Evolutionary conservation across 2,797 vertebrate genomes (phyloP), one percentile per base, ranked within the genome.

Genomic region (Galago senegalensis): DNA sequence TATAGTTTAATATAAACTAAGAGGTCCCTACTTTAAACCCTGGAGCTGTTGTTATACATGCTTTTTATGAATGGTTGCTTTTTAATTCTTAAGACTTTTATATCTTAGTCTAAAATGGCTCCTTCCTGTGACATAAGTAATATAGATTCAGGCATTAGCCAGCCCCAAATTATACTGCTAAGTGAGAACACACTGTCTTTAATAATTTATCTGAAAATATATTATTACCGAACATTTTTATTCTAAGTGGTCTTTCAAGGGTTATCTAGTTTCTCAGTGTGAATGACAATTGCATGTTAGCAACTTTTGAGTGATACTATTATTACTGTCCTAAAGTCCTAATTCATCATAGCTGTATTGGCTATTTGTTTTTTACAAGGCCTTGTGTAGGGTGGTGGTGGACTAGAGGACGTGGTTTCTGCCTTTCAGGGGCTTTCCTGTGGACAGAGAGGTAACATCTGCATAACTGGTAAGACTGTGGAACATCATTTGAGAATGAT

Each of bases 61-160:
- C 46, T 69, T 92, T 67, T 79, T 43, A 77, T 81, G 37, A 65
- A 34, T 77, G 72, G 21, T 67, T 93, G 93, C 40, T 95, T 87
- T 87, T 77, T 23, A 95, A 60, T 87, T 92, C 43, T 81, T 86
- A 73, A 81, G 25, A 93, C 4, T 86, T 93, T 73, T 75, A 61
- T 69, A 67, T 87, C 56, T 37, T n/a, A 72, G 25, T 25, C 58
- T 63, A 91, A 56, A 82, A 79, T 89, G 40, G 5, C n/a, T 96
- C 31, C 63, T 94, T 18, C 4, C 10, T 53, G n/a, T 58, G 60
- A 29, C 25, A 31, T 86, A 75, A 61, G 85, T 63, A 73, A 67
- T 67, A 58, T 1, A 91, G 17, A 87, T 81, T 82, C 69, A 75
- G 31, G 18, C 75, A 31, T 85, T 85, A 91, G 4, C 29, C 46